Base-by-base conservation (phyloP, 1,140 invertebrate genomes). In the Drosophila nikananu region DNA sequence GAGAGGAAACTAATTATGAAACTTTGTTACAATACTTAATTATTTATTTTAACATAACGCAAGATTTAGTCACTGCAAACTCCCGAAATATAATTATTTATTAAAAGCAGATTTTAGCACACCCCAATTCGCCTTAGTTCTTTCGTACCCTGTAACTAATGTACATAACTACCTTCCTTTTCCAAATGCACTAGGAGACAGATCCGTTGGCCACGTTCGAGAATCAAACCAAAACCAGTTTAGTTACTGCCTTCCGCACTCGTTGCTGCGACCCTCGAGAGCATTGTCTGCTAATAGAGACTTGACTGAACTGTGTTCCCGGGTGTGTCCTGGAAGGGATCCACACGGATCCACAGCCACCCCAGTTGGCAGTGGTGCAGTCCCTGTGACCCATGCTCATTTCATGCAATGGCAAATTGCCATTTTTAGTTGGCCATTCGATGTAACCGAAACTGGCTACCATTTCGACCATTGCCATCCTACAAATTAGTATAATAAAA, bases 401-500 rank as follows among this genome's bases (percentile, higher is more conserved):
- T 68, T 78, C 65, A 81, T 70, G 63, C 74, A 81, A 87, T 92
- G 90, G 90, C 90, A 92, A 91, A 81, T 81, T 92, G 90, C 90
- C 90, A 92, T 86, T 91, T 91, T 81, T 83, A 87, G 84, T 86
- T 84, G 83, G 72, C 80, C 81, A 91, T 87, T 87, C 83, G 74
- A 84, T 87, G 89, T 91, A 89, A 89, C 89, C 89, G 78, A 91
- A 91, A 91, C 83, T 79, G 78, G 83, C 81, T 76, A 89, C 75
- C 72, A 63, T 77, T 81, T 54, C 59, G 78, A 81, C 80, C 83
- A 91, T 75, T 75, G 72, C 81, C 80, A 82, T 72, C 81, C 80
- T 92, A 92, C 90, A 92, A 92, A 92, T 92, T 92, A 92, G 90
- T 87, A 78, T 89, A 92, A 92, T 92, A 92, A 92, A 92, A 92